These are phyloP conservation scores for Mormyrops attenuatus DNA, from an alignment of 2,797 vertebrate genomes.

Conservation along the genomic window DNA sequence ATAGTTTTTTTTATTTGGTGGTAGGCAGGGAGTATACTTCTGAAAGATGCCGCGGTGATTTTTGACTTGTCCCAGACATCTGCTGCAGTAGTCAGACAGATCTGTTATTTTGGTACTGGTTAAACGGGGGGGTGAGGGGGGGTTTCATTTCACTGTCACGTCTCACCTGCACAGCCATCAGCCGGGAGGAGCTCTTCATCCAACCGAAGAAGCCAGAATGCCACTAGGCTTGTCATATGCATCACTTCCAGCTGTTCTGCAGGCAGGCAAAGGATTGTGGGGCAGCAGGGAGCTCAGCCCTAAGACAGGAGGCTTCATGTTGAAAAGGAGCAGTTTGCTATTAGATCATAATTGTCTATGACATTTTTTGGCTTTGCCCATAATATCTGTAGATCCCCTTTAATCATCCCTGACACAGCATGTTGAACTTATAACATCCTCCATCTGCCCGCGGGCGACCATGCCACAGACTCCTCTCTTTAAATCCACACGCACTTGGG, in stretches of 20 bases:
- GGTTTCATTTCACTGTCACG: background rate
- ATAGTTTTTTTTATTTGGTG: background rate
- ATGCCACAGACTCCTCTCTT: background rate
- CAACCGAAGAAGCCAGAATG: too few relatives aligned
- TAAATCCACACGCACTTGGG: background rate
- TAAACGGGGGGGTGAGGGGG: background rate
- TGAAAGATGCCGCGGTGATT: background rate
- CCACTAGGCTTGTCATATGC: background rate
- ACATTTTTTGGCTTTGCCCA: background rate
- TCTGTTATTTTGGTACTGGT: background rate
- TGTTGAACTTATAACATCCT: background rate
- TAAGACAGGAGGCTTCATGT: background rate
- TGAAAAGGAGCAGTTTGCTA: background rate
- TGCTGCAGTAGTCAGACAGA: background rate
- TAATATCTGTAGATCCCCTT: background rate
- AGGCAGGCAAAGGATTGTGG: background rate
- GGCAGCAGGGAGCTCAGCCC: background rate
- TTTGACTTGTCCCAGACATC: background rate
- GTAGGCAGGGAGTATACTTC: background rate
- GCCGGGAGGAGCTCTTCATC: background rate
- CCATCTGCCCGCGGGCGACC: background rate
- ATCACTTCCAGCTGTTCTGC: background rate
- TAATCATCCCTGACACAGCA: background rate
- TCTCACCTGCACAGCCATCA: constrained; percentile 7
- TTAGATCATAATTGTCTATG: background rate